These are phyloP conservation scores for Spinus olivaceus DNA, from an alignment of 2,797 vertebrate species.

Conservation along the genomic window DNA sequence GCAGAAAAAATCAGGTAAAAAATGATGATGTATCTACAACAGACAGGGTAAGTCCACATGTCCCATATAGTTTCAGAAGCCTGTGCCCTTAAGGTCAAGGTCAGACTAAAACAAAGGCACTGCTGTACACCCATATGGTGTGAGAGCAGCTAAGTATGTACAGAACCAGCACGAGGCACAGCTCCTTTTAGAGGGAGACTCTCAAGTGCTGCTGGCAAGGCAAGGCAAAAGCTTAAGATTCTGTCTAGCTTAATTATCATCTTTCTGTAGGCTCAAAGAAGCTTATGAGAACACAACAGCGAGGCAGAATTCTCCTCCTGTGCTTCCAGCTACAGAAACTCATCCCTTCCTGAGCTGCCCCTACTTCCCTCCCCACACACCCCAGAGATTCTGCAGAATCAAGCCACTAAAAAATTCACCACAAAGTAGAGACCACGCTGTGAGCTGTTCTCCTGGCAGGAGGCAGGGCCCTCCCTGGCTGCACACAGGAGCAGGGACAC, in stretches of 20 bases:
- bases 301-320: not conserved
- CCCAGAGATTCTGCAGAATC: not conserved
- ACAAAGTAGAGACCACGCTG: fast-evolving
- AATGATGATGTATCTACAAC: not conserved
- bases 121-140: not conserved
- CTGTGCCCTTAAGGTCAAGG: not conserved
- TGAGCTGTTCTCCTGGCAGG: not conserved
- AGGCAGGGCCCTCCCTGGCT: not conserved
- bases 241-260: constrained; percentile 38
- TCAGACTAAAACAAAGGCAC: not conserved
- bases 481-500: not conserved
- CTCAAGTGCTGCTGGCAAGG: not conserved
- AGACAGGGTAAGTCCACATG: not conserved
- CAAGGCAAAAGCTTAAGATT: constrained; percentile 28
- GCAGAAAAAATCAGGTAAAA: not conserved
- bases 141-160: not conserved
- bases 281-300: constrained; percentile 34
- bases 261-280: constrained; percentile 20
- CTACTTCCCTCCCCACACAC: not conserved
- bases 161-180: not conserved
- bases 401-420: not conserved
- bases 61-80: not conserved
- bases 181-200: not conserved
- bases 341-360: not conserved
- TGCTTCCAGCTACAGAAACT: not conserved